Evolutionary conservation across 1,140 invertebrate genomes (phyloP).

Genomic region (Leptopilina clavipes): DNA sequence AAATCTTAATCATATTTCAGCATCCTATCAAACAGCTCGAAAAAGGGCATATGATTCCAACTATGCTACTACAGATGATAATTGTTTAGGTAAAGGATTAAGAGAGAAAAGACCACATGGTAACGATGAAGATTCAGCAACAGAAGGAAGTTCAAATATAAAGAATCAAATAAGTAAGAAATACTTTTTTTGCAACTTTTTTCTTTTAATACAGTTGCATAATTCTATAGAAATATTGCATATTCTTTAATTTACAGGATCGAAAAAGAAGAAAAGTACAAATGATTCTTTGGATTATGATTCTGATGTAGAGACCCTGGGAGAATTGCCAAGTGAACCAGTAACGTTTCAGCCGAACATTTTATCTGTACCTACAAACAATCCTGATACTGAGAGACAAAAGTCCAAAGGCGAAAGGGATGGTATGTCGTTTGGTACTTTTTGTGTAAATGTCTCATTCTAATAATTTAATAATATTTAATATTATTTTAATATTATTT

Average conservation of each 20-base stretch:
- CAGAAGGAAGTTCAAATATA: not conserved
- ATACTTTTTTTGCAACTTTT: not conserved
- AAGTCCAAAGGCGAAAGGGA: too few species aligned
- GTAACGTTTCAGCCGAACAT: too few species aligned
- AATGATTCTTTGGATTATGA: too few species aligned
- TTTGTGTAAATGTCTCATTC: too few species aligned
- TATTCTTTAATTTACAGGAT: not conserved
- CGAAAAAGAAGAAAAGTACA: not conserved
- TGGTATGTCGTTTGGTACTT: too few species aligned
- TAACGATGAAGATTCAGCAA: not conserved
- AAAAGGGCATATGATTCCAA: not conserved
- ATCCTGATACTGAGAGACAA: too few species aligned
- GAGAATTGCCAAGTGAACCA: too few species aligned
- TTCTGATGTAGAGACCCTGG: too few species aligned
- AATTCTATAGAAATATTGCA: not conserved
- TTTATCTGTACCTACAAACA: too few species aligned
- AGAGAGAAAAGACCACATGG: not conserved
- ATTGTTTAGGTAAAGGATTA: not conserved
- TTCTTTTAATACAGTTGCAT: not conserved
- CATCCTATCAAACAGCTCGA: not conserved
- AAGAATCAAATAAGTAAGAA: not conserved
- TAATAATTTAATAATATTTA: too few species aligned
- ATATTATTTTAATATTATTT: too few species aligned
- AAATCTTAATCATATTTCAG: not conserved
- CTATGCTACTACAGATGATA: not conserved